A percentile compares a stretch with the other conserved stretches of the same genome.
phyloP scores from a whole-genome alignment of 2,113 vertebrate species.

The Lepus europaeus region DNA sequence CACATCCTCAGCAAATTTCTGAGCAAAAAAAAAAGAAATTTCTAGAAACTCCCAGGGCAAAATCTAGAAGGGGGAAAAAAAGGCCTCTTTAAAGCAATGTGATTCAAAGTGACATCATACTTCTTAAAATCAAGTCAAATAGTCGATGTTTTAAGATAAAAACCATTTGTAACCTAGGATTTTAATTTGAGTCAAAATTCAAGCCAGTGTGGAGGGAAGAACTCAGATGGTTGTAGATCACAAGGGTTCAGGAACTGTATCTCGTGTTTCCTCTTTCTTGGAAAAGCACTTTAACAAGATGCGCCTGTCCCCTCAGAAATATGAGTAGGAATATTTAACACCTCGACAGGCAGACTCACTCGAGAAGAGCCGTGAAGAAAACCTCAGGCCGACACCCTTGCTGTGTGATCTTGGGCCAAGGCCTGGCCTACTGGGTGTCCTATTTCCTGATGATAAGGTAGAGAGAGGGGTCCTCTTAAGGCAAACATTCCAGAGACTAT shows the following conservation, averaged over 20 bases:
- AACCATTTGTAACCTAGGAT: background rate
- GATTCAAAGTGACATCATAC: background rate
- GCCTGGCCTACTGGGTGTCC: no score
- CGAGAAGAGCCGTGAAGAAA: background rate
- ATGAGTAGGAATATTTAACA: background rate
- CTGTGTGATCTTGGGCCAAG: background rate
- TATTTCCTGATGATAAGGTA: background rate
- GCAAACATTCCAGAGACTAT: background rate
- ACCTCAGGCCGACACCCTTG: background rate
- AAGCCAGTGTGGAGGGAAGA: background rate
- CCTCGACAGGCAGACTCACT: background rate
- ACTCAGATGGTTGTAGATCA: background rate
- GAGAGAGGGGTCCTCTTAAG: background rate
- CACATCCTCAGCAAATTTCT: background rate
- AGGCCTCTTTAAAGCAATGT: background rate
- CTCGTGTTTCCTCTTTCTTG: background rate
- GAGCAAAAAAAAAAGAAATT: background rate
- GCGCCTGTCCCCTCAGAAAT: background rate
- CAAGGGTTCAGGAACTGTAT: background rate
- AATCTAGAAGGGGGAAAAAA: background rate
- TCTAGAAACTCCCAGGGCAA: background rate
- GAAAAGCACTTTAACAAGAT: background rate
- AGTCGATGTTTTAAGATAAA: background rate
- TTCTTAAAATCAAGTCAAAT: background rate
- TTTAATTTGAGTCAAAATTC: slow-evolving; percentile 2